phyloP scores from a whole-genome alignment of 2,888 invertebrate species.

The Capitulum mitella region DNA sequence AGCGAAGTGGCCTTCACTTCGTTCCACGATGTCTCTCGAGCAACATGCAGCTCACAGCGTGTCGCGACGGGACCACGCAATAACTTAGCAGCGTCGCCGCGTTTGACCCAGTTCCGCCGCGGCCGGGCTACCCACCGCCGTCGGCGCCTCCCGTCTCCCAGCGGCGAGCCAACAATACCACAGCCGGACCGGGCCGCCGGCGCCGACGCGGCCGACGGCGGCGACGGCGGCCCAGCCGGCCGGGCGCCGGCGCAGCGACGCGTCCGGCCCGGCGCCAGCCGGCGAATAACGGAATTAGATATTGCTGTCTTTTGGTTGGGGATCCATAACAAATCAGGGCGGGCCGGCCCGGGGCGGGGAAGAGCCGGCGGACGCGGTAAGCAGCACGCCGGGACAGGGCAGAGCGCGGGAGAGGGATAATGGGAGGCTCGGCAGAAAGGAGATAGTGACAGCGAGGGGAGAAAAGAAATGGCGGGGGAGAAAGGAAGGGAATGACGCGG shows the following conservation, averaged over 20 bases:
- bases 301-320: slow-evolving; percentile 5
- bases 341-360: neutral
- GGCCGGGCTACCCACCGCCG: neutral
- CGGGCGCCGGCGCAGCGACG: neutral
- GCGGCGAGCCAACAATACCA: neutral
- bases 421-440: neutral
- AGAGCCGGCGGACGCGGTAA: neutral
- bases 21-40: too few species aligned
- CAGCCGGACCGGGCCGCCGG: neutral
- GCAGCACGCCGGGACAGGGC: neutral
- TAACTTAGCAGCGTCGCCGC: too few species aligned
- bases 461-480: too few species aligned
- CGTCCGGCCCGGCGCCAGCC: neutral
- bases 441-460: too few species aligned
- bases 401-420: neutral
- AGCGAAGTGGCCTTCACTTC: too few species aligned
- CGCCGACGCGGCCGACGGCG: neutral
- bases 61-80: too few species aligned
- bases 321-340: slow-evolving; percentile 10
- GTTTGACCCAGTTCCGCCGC: too few species aligned
- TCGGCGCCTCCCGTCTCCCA: neutral
- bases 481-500: too few species aligned
- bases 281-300: slow-evolving; percentile 7
- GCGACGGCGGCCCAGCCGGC: too few species aligned
- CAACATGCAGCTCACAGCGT: too few species aligned